Evolutionary conservation across 2,113 vertebrate species (phyloP), one percentile per base, ranked within the genome.

Genomic region (Zeus faber): DNA sequence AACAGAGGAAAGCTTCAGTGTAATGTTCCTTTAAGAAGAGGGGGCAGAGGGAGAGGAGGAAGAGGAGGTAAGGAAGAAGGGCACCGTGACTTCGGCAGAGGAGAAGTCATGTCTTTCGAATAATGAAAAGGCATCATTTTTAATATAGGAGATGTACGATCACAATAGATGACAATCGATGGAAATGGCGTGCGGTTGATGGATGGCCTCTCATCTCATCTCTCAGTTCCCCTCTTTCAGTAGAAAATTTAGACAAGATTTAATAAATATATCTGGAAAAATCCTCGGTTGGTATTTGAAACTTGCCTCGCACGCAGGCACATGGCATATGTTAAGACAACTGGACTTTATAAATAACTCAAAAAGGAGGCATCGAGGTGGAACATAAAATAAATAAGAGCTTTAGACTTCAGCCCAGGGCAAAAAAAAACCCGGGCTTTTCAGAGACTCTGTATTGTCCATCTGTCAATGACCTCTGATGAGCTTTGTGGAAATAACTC

Each of bases 401-500:
- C 5, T 31, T 57, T 35, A 27, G 55, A 27, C 43, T 58, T 50
- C 39, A 16, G 10, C 55, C 50, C 39, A 46, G 26, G 37, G 25
- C 31, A 50, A 41, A 54, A 26, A 20, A 50, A 54, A n/a, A 54
- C 58, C 62, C 49, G 53, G 27, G 51, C 48, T 63, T 16, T 58
- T 68, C 43, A 24, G 44, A 62, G 62, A 45, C 66, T 64, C 27
- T 55, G 16, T 68, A 24, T 54, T 43, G 40, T 61, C 70, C 52
- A 49, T 67, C 57, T 41, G 45, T 74, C 61, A 66, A 63, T 7
- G 31, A 33, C 8, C 31, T 33, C 8, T 33, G 8, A 47, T 18
- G 9, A 5, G 16, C 23, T 41, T 26, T 71, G 25, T 57, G 39
- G 29, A 65, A 37, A 33, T 63, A 41, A 43, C 56, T 81, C 54